phyloP scores from a whole-genome alignment of 2,888 invertebrate genomes.

The Orthosia cruda region DNA sequence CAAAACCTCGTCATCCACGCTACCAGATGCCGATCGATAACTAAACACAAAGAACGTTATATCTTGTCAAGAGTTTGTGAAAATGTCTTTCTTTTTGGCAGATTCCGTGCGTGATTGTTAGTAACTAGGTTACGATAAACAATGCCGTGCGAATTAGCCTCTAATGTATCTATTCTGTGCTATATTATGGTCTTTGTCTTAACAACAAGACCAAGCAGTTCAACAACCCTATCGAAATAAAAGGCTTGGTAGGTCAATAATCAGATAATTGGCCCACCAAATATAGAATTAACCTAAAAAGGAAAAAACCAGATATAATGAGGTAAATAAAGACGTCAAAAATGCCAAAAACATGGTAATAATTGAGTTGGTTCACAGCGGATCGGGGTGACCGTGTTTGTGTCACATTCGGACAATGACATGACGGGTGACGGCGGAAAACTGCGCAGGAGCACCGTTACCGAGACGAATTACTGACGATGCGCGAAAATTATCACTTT shows the following conservation, averaged over 20 bases:
- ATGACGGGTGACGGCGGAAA: slow-evolving; percentile 42
- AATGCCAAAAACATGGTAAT: slow-evolving; percentile 19
- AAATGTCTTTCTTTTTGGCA: background rate
- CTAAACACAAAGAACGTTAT: too few relatives aligned
- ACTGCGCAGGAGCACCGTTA: slow-evolving; percentile 61
- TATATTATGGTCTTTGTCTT: background rate
- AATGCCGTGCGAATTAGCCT: slow-evolving; percentile 8
- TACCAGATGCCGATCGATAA: background rate
- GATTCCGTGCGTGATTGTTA: background rate
- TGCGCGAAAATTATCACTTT: slow-evolving; percentile 33
- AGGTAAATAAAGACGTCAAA: slow-evolving; percentile 18
- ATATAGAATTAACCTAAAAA: slow-evolving; percentile 21
- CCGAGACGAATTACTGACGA: background rate
- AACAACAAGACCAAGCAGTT: background rate
- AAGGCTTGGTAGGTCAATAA: slow-evolving; percentile 5
- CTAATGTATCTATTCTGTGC: background rate
- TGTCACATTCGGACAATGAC: slow-evolving; percentile 54
- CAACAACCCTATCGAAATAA: slow-evolving; percentile 12
- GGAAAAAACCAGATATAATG: slow-evolving; percentile 6
- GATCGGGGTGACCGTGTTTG: slow-evolving; percentile 65
- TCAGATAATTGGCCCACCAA: background rate
- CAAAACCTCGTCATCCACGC: background rate
- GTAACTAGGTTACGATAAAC: background rate
- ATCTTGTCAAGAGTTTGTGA: background rate
- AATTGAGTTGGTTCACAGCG: slow-evolving; percentile 38